Evolutionary conservation across 2,113 vertebrate genomes (phyloP), one percentile per base, ranked within the genome.

Genomic region (Lycocorax pyrrhopterus): DNA sequence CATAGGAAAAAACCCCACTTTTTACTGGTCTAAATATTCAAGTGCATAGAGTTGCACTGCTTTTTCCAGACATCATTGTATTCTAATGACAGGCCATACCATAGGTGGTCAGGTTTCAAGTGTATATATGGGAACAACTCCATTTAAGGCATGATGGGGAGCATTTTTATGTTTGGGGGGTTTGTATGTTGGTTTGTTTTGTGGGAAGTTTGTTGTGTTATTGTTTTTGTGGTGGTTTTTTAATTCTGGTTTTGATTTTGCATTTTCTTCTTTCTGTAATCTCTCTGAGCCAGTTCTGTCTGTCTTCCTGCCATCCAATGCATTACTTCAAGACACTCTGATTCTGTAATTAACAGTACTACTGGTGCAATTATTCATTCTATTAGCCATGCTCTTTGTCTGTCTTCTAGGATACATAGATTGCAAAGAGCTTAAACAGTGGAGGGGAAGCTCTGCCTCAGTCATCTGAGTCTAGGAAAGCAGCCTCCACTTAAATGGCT

Each of bases 1-100:
- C 12, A 69, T 17, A 58, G 8, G 12, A 12, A 63, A 87, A n/a
- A 8, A 0, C 2, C 1, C 1, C 4, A 17, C 29, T 51, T 75
- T 79, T 56, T 16, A 17, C 5, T n/a, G 4, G 3, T 58, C 29
- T 56, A 81, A 84, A 41, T 56, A 71, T 58, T 66, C 3, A 37
- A 41, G 39, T 44, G 9, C 13, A 32, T 39, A 39, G 2, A 43
- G 7, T 44, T 75, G 19, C 2, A 12, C 4, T 33, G 37, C 3
- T 32, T 71, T 86, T 84, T 44, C 16, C 17, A 88, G 46, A 44
- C 0, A 37, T 21, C 14, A 9, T 18, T 58, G 4, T 58, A 14
- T 63, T 71, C 5, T 55, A 53, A 30, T 55, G 8, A 44, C 14
- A 78, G 3, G 5, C 21, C 23, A 35, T 43, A 39, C 2, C 4